Conservation (phyloP, 92 coral and sea anemone genomes). For the Desmophyllum pertusum region DNA sequence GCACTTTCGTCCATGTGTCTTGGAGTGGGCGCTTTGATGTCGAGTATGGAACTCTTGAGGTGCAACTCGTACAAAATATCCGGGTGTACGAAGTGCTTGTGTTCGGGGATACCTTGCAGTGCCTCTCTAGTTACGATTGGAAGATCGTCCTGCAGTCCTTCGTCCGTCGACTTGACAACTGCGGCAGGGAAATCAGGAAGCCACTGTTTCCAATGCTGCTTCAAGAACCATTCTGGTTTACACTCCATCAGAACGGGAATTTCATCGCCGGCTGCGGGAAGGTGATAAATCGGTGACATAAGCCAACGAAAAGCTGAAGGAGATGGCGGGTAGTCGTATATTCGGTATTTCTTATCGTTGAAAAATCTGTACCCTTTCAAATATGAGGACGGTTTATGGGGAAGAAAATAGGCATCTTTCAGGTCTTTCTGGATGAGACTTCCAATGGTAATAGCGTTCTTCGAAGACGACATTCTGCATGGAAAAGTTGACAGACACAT, state of each 20-base stretch:
- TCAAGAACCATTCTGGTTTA: background rate
- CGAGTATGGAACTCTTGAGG: background rate
- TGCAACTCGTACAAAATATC: background rate
- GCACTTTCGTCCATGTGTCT: background rate
- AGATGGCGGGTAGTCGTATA: background rate
- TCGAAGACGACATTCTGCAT: too few species aligned
- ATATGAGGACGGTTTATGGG: background rate
- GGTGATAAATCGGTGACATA: background rate
- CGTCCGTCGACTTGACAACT: background rate
- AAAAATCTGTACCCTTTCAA: background rate
- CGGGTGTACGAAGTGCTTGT: background rate
- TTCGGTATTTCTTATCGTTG: slow-evolving; percentile 4
- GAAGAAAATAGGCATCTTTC: background rate
- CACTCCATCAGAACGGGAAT: background rate
- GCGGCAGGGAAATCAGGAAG: slow-evolving; percentile 1
- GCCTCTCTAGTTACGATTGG: background rate
- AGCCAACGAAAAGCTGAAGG: too few species aligned
- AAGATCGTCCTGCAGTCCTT: background rate
- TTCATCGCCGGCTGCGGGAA: background rate
- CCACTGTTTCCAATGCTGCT: slow-evolving; percentile 18
- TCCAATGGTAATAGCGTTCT: background rate
- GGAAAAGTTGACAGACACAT: too few species aligned
- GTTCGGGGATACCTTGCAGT: background rate
- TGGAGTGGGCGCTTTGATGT: slow-evolving; percentile 4
- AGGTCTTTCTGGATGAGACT: background rate